Evolutionary conservation across 2,113 vertebrate genomes (phyloP), one percentile per base, ranked within the genome.

Genomic region (Carlito syrichta): DNA sequence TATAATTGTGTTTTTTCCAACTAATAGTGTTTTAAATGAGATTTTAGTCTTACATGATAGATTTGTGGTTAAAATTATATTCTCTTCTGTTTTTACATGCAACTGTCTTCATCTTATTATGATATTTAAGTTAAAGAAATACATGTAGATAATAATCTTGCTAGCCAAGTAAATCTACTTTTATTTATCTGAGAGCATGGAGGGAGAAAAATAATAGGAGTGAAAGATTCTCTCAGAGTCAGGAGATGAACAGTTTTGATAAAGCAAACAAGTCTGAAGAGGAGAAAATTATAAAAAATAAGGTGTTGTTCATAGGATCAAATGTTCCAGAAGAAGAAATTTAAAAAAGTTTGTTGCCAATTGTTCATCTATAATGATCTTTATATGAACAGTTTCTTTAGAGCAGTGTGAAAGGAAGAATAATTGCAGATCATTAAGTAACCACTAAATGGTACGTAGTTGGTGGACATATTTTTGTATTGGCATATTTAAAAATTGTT

Each of bases 21-120:
- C 71, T 86, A 96, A 95, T 84, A 52, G 25, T 93, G 5, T 78
- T 97, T 97, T 96, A 94, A 98, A 94, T 25, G 81, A 96, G 84
- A 95, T 96, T 97, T 96, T 54, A 91, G 87, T 91, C 40, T 91
- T 77, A 96, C 87, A 97, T 93, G 93, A 52, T 94, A 85, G 77
- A 73, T 7, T 32, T 97, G 3, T 97, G 96, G 97, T 97, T 98
- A 84, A 97, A 98, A 88, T 94, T 97, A 13, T 74, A 52, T 48
- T 74, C 22, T 96, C 74, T 95, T 93, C 74, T 97, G 38, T 91
- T 52, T 30, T 88, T 60, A 66, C 20, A 93, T 58, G 62, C 38
- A 69, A 25, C 9, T 71, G 63, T 81, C 60, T 92, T 92, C 94
- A 19, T 95, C 96, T 69, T 5, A 9, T 58, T 95, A 58, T 96